Evolutionary conservation across 2,888 invertebrate genomes (phyloP), one percentile per base, ranked within the genome.

Genomic region (Drosophila buzzatii): DNA sequence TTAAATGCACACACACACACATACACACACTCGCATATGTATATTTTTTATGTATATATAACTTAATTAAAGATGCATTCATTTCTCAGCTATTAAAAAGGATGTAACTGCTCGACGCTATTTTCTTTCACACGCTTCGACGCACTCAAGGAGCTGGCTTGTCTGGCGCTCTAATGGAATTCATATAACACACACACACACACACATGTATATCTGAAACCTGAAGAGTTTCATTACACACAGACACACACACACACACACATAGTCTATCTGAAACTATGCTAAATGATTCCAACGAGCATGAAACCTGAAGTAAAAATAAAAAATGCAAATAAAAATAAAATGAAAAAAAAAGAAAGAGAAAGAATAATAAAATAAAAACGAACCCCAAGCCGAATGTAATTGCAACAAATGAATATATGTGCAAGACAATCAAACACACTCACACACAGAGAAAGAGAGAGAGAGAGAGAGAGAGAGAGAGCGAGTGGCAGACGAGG

Each of bases 351-450:
- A 35, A 59, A 33, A 37, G 42, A 42, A 55, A 16, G n/a, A n/a
- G n/a, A n/a, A 57, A 39, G 45, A 20, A 53, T 27, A 27, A 27
- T 27, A 27, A 27, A 27, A 27, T 27, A 27, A 14, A 23, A 23
- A 12, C 23, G 33, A 57, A 44, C 39, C 56, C 27, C 61, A 59
- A 69, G 67, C 53, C 56, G 61, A 87, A 76, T 85, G 88, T 88
- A 84, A 84, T 84, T 84, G 84, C 83, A 88, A 72, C 79, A 88
- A 88, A 88, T 88, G 89, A 88, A 85, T 85, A 81, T 78, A 88
- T 88, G 76, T 70, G 70, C 56, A 27, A 35, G 69, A 53, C 68
- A 69, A 63, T 63, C 35, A 27, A 33, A 14, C 31, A 42, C 33
- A 31, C 18, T 9, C 3, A 31, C 3, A 27, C 3, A 9, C 3